Percentiles rank a stretch among this genome's conserved stretches.
These are phyloP conservation scores for Helobdella robusta DNA, from an alignment of 2,888 invertebrate genomes.

Conservation along the genomic window DNA sequence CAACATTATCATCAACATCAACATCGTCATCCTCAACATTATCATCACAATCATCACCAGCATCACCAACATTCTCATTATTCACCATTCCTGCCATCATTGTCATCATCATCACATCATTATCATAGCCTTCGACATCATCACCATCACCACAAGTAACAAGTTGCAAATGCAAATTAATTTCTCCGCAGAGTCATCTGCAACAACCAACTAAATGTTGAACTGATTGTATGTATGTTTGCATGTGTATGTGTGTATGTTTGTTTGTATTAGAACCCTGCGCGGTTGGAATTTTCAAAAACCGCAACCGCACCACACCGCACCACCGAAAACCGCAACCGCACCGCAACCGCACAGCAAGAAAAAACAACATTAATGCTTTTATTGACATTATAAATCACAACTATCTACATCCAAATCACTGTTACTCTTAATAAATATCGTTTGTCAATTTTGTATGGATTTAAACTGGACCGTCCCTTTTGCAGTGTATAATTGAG, in stretches of 20 bases:
- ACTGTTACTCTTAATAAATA: too few relatives aligned
- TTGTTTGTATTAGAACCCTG: too few relatives aligned
- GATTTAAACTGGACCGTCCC: too few relatives aligned
- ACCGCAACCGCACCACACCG: too few relatives aligned
- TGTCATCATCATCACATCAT: background rate
- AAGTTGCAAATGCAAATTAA: background rate
- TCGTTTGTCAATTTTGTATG: too few relatives aligned
- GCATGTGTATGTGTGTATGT: constrained; percentile 1
- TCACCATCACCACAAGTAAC: background rate
- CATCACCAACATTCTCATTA: background rate
- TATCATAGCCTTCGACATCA: background rate
- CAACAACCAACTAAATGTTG: background rate
- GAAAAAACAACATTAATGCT: too few relatives aligned
- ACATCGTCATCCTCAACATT: background rate
- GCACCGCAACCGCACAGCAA: too few relatives aligned
- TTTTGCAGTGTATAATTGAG: too few relatives aligned
- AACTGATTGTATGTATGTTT: background rate
- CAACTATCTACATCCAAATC: too few relatives aligned
- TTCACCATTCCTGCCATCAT: background rate
- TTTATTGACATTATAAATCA: too few relatives aligned
- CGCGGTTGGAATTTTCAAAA: too few relatives aligned
- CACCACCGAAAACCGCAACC: too few relatives aligned
- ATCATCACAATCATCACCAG: background rate
- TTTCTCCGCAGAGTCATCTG: background rate
- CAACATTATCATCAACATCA: background rate